Base-by-base conservation (phyloP, 2,797 vertebrate species). In the Gymnoscopelus microlampas region DNA sequence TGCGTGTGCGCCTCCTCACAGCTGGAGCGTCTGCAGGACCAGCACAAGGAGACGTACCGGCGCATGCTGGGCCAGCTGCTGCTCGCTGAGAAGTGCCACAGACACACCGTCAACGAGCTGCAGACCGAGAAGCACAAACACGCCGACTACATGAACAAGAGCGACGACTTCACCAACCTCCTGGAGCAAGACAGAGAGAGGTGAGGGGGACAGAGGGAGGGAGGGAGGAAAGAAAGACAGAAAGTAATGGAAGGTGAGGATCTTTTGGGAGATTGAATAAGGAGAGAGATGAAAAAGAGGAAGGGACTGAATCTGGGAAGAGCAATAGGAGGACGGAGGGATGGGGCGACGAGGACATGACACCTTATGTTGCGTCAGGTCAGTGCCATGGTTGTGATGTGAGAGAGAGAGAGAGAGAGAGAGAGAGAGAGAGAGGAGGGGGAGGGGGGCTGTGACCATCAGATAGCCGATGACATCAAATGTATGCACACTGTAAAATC, bases 81-180 rank as follows among this genome's bases (percentile, higher is more conserved):
- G 56, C 82, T 99, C 53, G 96, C 96, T 0, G 98, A 99, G 64
- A 99, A 98, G 90, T 97, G 96, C 78, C 97, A 99, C 84, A 89
- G 96, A 0, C 96, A 94, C 78, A 98, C 96, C 0, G 95, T 99
- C 70, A 95, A 96, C 0, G 97, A 99, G 89, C 83, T 99, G 59
- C 96, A 99, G 82, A 95, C 91, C 0, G 97, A 99, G 91, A 99
- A 98, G 75, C 95, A 94, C 61, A 99, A 99, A 61, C 98, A 99
- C 4, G 94, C 84, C 0, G 98, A 99, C 86, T 99, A 99, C 92
- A 99, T 99, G 98, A 97, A 96, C 93, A 99, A 99, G 89, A 99
- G 98, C 0, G 98, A 99, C 6, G 97, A 99, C 90, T 99, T 99
- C 84, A 99, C 98, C 86, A 98, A 98, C 90, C 95, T 99, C 26